These are phyloP conservation scores for Neodiprion fabricii DNA, from an alignment of 1,140 invertebrate genomes.

Conservation along the genomic window DNA sequence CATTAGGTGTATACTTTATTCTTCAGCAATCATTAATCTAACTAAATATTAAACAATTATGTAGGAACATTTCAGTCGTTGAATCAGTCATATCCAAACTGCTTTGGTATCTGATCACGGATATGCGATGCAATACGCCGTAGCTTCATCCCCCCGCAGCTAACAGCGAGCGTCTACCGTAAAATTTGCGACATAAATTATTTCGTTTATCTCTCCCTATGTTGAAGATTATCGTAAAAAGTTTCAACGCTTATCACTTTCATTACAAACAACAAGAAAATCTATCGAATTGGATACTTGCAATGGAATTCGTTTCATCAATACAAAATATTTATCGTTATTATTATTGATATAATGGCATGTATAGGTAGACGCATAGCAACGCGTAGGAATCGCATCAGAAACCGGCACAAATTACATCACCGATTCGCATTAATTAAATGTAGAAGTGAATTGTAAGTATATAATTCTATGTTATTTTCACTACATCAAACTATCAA, in stretches of 20 bases:
- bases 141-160: neutral
- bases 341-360: no score
- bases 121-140: neutral
- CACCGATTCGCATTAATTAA: neutral
- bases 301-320: no score
- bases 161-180: no score
- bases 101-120: constrained; percentile 2
- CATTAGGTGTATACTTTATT: neutral
- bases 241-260: neutral
- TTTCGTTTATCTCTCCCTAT: no score
- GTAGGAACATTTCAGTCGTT: neutral
- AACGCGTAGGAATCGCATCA: neutral
- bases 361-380: neutral
- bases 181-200: no score
- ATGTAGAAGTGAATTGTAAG: no score
- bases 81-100: neutral
- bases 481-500: neutral
- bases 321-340: no score
- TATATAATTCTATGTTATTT: neutral
- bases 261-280: neutral
- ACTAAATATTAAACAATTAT: neutral
- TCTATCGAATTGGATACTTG: no score
- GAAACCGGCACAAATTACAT: neutral
- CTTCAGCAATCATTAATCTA: neutral
- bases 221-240: no score